Percentiles rank a stretch among this genome's conserved stretches.
Conservation (phyloP, 2,888 invertebrate species). For the Dioctria linearis region DNA sequence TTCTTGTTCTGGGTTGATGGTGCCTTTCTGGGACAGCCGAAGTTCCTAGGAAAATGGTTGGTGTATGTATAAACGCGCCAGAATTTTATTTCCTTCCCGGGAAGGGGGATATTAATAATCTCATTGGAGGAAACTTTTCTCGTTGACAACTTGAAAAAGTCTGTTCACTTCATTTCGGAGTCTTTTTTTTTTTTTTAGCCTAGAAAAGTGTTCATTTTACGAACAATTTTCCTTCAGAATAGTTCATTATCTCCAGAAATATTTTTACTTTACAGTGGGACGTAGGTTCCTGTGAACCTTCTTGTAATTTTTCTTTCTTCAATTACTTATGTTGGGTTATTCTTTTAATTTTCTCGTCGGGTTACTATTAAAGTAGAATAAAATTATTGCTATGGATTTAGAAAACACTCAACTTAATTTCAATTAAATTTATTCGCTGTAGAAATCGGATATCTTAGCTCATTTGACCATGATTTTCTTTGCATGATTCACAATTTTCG, state of each 20-base stretch:
- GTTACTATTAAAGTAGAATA: too few relatives aligned
- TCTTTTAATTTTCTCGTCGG: too few relatives aligned
- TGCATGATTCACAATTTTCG: too few relatives aligned
- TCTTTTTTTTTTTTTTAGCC: neutral
- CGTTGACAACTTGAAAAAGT: constrained; percentile 35
- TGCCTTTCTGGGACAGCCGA: neutral
- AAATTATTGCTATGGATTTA: too few relatives aligned
- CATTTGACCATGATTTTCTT: too few relatives aligned
- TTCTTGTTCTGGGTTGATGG: constrained; percentile 1
- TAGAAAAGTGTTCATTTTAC: constrained; percentile 9
- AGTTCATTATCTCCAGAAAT: neutral
- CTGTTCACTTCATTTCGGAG: constrained; percentile 27
- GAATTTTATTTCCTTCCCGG: neutral
- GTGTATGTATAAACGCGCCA: neutral
- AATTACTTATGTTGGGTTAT: too few relatives aligned
- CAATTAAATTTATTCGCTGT: too few relatives aligned
- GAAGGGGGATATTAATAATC: constrained; percentile 39
- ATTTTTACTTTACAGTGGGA: neutral
- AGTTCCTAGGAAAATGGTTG: neutral
- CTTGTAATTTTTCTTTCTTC: too few relatives aligned
- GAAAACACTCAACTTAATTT: too few relatives aligned
- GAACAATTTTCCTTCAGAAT: neutral
- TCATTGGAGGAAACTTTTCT: constrained; percentile 39
- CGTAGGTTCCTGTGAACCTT: too few relatives aligned
- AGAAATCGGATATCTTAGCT: too few relatives aligned